These are phyloP conservation scores for Gymnopithys bicolor DNA, from an alignment of 2,797 vertebrate genomes.

Conservation along the genomic window DNA sequence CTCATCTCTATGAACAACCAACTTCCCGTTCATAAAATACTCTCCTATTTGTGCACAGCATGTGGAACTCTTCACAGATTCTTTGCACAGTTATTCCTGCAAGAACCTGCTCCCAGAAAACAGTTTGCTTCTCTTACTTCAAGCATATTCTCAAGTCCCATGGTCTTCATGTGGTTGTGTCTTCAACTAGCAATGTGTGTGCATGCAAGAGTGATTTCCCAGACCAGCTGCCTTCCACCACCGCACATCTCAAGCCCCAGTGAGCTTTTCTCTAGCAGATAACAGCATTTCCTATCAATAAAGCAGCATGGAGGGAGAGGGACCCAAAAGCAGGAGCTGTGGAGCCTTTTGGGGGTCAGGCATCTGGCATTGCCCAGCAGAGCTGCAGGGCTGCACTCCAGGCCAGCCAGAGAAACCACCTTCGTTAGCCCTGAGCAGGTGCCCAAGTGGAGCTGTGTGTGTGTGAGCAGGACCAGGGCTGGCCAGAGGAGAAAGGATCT, in stretches of 20 bases:
- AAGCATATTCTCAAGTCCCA: background rate
- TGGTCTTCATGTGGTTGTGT: background rate
- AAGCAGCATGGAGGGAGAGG: background rate
- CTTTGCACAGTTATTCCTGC: background rate
- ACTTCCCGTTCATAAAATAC: background rate
- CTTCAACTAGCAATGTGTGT: background rate
- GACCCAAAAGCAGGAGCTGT: background rate
- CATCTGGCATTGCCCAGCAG: no score
- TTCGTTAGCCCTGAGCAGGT: background rate
- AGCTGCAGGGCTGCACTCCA: background rate
- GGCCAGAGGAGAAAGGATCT: background rate
- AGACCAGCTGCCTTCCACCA: background rate
- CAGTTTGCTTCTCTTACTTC: background rate
- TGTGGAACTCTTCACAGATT: background rate
- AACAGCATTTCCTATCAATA: background rate
- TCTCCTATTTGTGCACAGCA: background rate
- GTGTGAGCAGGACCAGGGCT: background rate
- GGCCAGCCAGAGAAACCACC: background rate
- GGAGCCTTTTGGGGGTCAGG: background rate
- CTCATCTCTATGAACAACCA: background rate
- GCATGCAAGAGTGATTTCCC: background rate
- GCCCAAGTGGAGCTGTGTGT: accelerated
- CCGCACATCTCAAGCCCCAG: background rate
- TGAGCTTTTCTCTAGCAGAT: background rate
- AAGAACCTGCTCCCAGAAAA: background rate